Evolutionary conservation across 2,113 vertebrate species (phyloP), one percentile per base, ranked within the genome.

Genomic region (Phalacrocorax pelagicus): DNA sequence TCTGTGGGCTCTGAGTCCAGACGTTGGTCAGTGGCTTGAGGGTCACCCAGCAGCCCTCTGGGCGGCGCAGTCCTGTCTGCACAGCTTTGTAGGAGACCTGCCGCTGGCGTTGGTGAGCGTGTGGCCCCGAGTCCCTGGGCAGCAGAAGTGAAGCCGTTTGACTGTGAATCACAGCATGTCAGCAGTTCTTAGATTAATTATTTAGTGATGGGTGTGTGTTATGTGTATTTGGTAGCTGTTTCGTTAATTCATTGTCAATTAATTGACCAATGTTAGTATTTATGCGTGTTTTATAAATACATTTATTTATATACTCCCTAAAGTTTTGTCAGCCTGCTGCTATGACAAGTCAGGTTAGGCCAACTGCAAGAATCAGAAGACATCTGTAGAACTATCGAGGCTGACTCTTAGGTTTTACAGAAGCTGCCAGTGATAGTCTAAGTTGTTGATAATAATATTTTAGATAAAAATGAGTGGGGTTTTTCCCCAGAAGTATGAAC

Each of bases 41-140:
- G 42, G 62, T 27, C 1, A 6, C 32, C 40, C 12, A 18, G 57
- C 47, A 15, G 32, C 20, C 19, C 47, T 12, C 3, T 5, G 34
- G 26, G 21, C 13, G 46, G 13, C 5, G 21, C 11, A 7, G 40
- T 19, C 47, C 49, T 38, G 54, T 12, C 27, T 12, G 58, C 10
- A 1, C 30, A 27, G 40, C 57, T 58, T 19, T 7, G 2, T 5
- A 3, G 38, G 49, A 34, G 10, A 12, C 23, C 30, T 23, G 29
- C 71, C 10, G 0, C 9, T 12, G 32, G 61, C 27, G 8, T 30
- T 11, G 15, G 61, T 0, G 6, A 57, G 42, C 6, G 2, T 11
- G 2, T 18, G 44, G 72, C n/a, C 23, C n/a, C 2, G 4, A 8
- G 24, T 29, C 81, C 23, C 58, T 20, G 51, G 32, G 36, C 49